Conservation (phyloP, 2,797 vertebrate species). For the Molossus alvarezi region DNA sequence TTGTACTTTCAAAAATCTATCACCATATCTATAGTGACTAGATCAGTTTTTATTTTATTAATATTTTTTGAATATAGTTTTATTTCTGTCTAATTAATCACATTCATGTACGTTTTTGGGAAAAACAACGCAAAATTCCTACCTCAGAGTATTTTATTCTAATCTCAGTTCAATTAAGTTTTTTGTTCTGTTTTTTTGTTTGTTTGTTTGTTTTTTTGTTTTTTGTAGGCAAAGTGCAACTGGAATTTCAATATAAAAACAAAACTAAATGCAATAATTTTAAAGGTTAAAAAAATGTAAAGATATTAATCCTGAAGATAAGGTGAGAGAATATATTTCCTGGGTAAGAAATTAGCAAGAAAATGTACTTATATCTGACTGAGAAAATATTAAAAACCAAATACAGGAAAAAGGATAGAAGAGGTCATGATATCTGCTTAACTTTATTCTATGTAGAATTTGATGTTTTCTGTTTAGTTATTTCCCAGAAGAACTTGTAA, state of each 20-base stretch:
- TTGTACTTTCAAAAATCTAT: neutral
- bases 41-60: neutral
- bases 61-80: neutral
- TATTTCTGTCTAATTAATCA: neutral
- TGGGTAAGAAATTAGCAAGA: slow-evolving; percentile 31
- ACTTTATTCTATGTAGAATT: neutral
- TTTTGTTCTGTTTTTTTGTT: neutral
- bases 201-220: slow-evolving; percentile 37
- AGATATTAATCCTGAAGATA: neutral
- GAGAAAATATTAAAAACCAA: slow-evolving; percentile 14
- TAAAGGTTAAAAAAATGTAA: neutral
- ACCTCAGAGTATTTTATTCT: neutral
- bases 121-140: neutral
- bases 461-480: slow-evolving; percentile 21
- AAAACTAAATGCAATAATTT: slow-evolving; percentile 38
- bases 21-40: neutral
- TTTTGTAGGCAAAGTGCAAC: neutral
- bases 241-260: slow-evolving; percentile 54
- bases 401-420: neutral
- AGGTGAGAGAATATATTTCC: neutral
- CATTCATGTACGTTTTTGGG: neutral
- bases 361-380: slow-evolving; percentile 25
- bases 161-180: neutral
- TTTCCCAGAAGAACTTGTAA: neutral
- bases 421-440: neutral